phyloP scores from a whole-genome alignment of 2,113 vertebrate genomes.

The Xiphophorus hellerii region DNA sequence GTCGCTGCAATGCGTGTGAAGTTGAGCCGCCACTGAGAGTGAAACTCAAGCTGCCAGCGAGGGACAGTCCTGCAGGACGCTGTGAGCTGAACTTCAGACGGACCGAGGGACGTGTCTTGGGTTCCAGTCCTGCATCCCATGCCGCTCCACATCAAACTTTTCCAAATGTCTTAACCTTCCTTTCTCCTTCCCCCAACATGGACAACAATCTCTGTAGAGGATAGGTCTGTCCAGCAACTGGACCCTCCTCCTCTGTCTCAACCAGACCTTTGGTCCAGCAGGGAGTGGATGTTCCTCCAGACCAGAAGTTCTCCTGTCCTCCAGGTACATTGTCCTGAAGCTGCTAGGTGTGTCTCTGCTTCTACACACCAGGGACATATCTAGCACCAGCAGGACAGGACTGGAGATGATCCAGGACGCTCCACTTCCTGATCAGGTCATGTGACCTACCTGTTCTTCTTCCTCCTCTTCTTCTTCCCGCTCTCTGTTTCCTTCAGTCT shows the following conservation, averaged over 20 bases:
- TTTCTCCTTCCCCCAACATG: too few relatives aligned
- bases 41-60: constrained; percentile 3
- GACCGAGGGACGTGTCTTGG: not conserved
- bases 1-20: not conserved
- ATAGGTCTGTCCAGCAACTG: too few relatives aligned
- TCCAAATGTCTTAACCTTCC: not conserved
- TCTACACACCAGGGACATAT: too few relatives aligned
- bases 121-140: not conserved
- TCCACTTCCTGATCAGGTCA: not conserved
- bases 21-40: not conserved
- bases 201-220: too few relatives aligned
- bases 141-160: not conserved
- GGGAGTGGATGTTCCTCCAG: too few relatives aligned
- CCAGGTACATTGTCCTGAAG: too few relatives aligned
- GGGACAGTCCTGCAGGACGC: not conserved
- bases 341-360: too few relatives aligned
- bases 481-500: constrained; percentile 5
- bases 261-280: too few relatives aligned
- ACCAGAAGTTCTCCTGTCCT: too few relatives aligned
- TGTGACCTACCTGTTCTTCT: constrained; percentile 10
- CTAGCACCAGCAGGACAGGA: too few relatives aligned
- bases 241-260: too few relatives aligned
- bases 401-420: not conserved
- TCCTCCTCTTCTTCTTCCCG: not conserved
- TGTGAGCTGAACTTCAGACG: too few relatives aligned